A percentile compares a stretch with the other conserved stretches of the same genome.
Evolutionary conservation across 1,140 invertebrate genomes (phyloP).

Genomic region (Papilio xuthus): DNA sequence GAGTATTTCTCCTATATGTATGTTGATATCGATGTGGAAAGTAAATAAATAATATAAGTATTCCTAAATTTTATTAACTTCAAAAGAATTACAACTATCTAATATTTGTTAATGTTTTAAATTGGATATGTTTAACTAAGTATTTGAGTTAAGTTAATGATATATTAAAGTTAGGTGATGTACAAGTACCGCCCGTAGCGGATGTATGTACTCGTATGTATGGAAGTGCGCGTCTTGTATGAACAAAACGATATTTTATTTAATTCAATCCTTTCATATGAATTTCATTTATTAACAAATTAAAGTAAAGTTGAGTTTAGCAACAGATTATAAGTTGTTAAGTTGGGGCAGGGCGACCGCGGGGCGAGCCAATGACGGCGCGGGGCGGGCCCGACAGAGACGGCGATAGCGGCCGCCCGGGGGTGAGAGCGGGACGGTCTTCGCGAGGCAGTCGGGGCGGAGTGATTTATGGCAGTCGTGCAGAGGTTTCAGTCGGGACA

Average conservation of each 20-base stretch:
- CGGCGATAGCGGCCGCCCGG: background rate
- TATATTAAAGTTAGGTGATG: too few relatives aligned
- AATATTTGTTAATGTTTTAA: background rate
- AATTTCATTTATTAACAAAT: conserved; percentile 14
- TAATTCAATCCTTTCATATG: background rate
- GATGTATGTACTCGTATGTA: too few relatives aligned
- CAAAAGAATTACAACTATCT: too few relatives aligned
- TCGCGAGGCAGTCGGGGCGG: conserved; percentile 40
- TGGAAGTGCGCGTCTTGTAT: too few relatives aligned
- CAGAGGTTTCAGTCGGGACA: background rate
- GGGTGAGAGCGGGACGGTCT: conserved; percentile 38
- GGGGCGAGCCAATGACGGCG: conserved; percentile 23
- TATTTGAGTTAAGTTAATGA: background rate
- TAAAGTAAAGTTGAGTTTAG: conserved; percentile 5
- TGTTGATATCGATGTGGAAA: background rate
- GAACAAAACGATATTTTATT: background rate
- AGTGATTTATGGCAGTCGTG: conserved; percentile 28
- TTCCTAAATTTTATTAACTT: too few relatives aligned
- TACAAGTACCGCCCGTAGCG: background rate
- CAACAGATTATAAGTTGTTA: conserved; percentile 30
- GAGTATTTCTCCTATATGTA: too few relatives aligned
- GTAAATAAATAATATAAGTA: background rate
- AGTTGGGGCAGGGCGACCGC: background rate
- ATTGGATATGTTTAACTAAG: background rate
- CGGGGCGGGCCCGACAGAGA: conserved; percentile 47